phyloP scores from a whole-genome alignment of 2,113 vertebrate genomes.

The Eleginops maclovinus region DNA sequence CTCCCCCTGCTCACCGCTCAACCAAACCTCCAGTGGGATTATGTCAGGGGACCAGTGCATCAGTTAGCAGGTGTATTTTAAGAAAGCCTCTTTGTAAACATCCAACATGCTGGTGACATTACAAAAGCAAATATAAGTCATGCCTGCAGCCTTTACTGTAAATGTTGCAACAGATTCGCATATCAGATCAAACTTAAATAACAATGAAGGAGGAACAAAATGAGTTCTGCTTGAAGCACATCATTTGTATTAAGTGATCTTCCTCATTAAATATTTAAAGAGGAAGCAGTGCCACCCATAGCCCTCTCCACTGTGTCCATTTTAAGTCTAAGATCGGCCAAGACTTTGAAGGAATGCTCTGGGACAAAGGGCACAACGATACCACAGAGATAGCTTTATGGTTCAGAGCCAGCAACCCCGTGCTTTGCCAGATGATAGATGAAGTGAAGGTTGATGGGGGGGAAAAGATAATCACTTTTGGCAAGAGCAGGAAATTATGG shows the following conservation, averaged over 20 bases:
- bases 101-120: background rate
- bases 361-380: background rate
- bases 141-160: background rate
- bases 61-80: conserved; percentile 25
- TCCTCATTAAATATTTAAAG: conserved; percentile 20
- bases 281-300: background rate
- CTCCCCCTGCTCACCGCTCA: background rate
- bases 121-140: conserved; percentile 3
- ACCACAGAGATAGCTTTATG: background rate
- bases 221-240: background rate
- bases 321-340: background rate
- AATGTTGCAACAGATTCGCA: background rate
- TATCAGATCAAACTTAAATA: background rate
- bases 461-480: background rate
- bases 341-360: background rate
- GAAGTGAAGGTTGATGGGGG: background rate
- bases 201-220: conserved; percentile 6
- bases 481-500: background rate
- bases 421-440: background rate
- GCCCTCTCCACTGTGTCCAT: background rate
- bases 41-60: conserved; percentile 21
- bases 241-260: conserved; percentile 4
- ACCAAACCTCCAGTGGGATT: conserved; percentile 23
- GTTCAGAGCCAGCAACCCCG: background rate
- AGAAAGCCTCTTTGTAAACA: conserved; percentile 14